Conservation (phyloP, 2,888 invertebrate genomes). For the Cheilosia urbana region DNA sequence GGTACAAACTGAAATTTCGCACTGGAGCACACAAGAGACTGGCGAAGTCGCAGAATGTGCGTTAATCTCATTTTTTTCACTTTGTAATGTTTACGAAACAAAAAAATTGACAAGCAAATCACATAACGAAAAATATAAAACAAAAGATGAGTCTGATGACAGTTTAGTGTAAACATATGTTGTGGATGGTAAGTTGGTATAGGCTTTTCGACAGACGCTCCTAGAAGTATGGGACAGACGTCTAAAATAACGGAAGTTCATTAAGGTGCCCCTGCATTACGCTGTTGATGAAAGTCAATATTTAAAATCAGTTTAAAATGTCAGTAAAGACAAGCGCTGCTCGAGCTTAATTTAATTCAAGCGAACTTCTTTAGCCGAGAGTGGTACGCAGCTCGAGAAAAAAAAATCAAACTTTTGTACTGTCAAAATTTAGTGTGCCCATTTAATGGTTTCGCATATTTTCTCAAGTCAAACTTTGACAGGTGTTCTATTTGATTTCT, state of each 20-base stretch:
- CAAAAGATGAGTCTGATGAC: neutral
- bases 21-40: constrained; percentile 51
- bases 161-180: too few species aligned
- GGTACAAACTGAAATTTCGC: constrained; percentile 86
- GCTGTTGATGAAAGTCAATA: neutral
- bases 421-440: too few species aligned
- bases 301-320: too few species aligned
- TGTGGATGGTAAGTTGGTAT: too few species aligned
- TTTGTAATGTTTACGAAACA: constrained; percentile 39
- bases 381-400: too few species aligned
- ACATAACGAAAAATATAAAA: constrained; percentile 48
- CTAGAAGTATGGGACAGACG: neutral
- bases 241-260: neutral
- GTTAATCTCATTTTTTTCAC: constrained; percentile 79
- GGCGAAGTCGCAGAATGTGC: constrained; percentile 76
- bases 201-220: neutral
- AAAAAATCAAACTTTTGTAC: too few species aligned
- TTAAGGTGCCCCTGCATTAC: neutral
- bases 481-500: too few species aligned
- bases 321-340: too few species aligned
- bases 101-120: constrained; percentile 46
- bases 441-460: too few species aligned
- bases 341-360: too few species aligned
- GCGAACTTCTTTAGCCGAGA: too few species aligned
- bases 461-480: too few species aligned